These are phyloP conservation scores for Aramus guarauna DNA, from an alignment of 2,113 vertebrate genomes.

Conservation along the genomic window DNA sequence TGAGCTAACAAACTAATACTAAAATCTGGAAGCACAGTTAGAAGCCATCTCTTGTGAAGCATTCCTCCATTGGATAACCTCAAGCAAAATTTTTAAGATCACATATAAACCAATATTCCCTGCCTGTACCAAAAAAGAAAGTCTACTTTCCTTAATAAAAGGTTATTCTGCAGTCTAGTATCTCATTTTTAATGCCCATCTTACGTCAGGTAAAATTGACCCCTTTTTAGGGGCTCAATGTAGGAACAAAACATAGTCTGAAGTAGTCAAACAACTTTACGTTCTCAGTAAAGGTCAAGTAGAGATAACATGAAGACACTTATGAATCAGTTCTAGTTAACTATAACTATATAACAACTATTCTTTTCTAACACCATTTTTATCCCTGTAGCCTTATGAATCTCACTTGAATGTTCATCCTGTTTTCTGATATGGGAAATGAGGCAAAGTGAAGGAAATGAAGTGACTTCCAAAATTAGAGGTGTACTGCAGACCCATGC, in stretches of 20 bases:
- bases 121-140: not conserved
- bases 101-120: not conserved
- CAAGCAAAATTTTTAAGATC: not conserved
- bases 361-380: not conserved
- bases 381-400: not conserved
- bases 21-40: not conserved
- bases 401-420: not conserved
- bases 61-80: not conserved
- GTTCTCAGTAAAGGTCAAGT: not conserved
- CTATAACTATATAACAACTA: not conserved
- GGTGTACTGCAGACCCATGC: not conserved
- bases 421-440: not conserved
- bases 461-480: not conserved
- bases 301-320: not conserved
- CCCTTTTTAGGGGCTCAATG: not conserved
- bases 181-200: not conserved
- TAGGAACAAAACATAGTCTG: not conserved
- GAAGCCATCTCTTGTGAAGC: not conserved
- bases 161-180: not conserved
- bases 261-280: not conserved
- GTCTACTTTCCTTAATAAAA: not conserved
- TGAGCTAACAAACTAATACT: not conserved
- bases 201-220: not conserved
- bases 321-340: not conserved
- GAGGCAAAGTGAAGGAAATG: not conserved